These are phyloP conservation scores for Lophochroa leadbeateri DNA, from an alignment of 2,113 vertebrate genomes.

Conservation along the genomic window DNA sequence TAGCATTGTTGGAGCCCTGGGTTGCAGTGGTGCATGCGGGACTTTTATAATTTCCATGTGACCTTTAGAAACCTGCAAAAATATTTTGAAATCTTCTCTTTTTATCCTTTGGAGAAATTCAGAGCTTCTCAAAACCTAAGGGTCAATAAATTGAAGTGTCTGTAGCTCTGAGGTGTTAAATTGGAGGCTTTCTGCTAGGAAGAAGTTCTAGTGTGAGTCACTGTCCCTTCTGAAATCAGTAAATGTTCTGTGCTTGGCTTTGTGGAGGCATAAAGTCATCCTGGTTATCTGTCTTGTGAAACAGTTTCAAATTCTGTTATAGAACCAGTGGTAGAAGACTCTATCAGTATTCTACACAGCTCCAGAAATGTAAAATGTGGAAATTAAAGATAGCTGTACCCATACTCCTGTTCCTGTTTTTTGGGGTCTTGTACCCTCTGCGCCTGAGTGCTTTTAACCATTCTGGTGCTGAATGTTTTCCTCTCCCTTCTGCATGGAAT, in stretches of 20 bases:
- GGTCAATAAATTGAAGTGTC: neutral
- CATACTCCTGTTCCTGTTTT: neutral
- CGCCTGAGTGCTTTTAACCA: neutral
- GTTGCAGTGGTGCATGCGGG: neutral
- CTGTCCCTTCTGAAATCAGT: neutral
- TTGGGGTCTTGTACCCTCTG: neutral
- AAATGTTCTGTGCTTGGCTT: neutral
- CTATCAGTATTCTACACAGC: neutral
- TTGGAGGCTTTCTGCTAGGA: neutral
- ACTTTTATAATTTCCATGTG: accelerated
- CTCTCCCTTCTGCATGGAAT: neutral
- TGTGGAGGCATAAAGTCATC: neutral
- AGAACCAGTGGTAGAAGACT: neutral
- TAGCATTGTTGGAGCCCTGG: neutral
- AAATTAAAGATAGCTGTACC: neutral
- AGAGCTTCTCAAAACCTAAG: neutral
- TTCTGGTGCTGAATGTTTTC: neutral
- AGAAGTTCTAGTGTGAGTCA: neutral
- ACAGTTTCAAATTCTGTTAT: neutral
- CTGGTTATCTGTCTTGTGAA: neutral
- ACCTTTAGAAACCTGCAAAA: neutral
- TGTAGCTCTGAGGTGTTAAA: neutral
- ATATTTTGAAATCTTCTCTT: neutral
- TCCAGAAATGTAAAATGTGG: neutral
- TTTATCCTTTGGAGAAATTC: neutral